Percentiles rank a stretch among this genome's conserved stretches.
Evolutionary conservation across 2,113 vertebrate species (phyloP).

Genomic region (Varanus komodoensis): DNA sequence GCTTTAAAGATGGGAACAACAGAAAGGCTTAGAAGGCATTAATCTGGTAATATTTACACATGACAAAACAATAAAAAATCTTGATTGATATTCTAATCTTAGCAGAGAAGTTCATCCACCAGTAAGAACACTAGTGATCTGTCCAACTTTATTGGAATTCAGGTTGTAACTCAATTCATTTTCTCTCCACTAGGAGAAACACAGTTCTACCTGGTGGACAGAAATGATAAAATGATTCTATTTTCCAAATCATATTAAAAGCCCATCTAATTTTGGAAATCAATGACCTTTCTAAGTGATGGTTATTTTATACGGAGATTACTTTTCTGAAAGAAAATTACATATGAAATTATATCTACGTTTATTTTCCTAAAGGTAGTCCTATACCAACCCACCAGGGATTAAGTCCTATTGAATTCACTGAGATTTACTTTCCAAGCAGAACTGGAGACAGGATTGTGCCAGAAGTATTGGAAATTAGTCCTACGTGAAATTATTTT

Average conservation of each 20-base stretch:
- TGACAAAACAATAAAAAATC: conserved; percentile 6
- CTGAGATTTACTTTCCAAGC: not conserved
- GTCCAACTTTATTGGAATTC: not conserved
- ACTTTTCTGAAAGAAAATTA: not conserved
- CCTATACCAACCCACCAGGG: not conserved
- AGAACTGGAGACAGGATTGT: not conserved
- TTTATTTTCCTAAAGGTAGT: not conserved
- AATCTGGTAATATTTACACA: not conserved
- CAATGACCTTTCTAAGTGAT: not conserved
- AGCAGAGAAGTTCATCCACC: not conserved
- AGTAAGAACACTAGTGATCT: not conserved
- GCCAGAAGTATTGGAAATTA: not conserved
- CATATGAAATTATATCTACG: not conserved
- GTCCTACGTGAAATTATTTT: not conserved
- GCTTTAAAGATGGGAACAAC: not conserved
- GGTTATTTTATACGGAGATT: not conserved
- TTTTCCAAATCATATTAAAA: not conserved
- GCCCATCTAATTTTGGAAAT: not conserved
- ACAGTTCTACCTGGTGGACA: not conserved
- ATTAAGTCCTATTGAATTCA: not conserved
- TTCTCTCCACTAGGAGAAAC: not conserved
- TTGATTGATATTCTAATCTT: not conserved
- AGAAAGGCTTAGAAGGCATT: not conserved
- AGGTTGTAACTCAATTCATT: not conserved
- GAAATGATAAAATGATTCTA: conserved; percentile 1